Evolutionary conservation across 2,113 vertebrate genomes (phyloP), one percentile per base, ranked within the genome.

Genomic region (Corvus moneduloides): DNA sequence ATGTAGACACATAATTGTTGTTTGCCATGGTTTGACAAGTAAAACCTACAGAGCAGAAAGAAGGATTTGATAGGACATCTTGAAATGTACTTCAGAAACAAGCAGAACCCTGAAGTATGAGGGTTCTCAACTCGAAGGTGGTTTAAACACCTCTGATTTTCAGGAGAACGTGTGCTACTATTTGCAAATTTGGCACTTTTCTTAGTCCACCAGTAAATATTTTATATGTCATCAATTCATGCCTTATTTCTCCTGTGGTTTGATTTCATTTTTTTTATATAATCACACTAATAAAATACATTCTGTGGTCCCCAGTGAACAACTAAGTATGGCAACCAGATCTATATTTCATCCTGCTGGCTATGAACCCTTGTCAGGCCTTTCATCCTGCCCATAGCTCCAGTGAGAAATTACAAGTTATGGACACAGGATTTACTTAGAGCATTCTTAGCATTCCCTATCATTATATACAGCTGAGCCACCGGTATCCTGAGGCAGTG

Each of bases 391-490:
- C 52, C 68, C 52, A 84, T 15, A 93, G 58, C 27, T 90, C 75
- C 86, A 96, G 62, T 51, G 89, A 91, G 78, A 94, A 96, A 97
- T 93, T 86, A 86, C 28, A 54, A 96, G 87, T 88, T 94, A 81
- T 7, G 19, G 87, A 90, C 69, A 89, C 5, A 67, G 88, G 94
- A 95, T 97, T 97, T 97, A 94, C 96, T 95, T 91, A 92, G 89
- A 66, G 71, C 75, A 93, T 96, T 96, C 75, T 93, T 94, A 82
- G 84, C 83, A 94, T 93, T 97, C 93, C 87, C 87, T 83, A 81
- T 96, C 93, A 94, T 97, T 97, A 93, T 82, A 96, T 94, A 83
- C 91, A 96, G 91, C 86, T 92, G 96, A 97, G 97, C 94, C 90
- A 85, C 73, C 39, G 11, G 55, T 86, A 75, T 93, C 97, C 96